Percentiles rank a stretch among this genome's conserved stretches.
These are phyloP conservation scores for Campylomormyrus numenius DNA, from an alignment of 2,113 vertebrate genomes.

Conservation along the genomic window DNA sequence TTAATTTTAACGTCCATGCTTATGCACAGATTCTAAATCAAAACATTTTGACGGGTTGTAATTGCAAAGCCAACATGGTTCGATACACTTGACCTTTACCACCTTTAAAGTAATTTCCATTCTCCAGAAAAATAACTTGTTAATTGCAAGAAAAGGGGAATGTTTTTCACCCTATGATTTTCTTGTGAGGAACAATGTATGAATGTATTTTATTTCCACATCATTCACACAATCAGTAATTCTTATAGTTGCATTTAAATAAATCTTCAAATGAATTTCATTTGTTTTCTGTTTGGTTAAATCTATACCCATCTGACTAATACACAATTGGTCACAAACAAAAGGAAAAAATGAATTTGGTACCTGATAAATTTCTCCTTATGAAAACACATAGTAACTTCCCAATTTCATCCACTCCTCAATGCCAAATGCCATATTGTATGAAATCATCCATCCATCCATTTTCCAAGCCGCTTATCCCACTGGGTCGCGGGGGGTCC, in stretches of 20 bases:
- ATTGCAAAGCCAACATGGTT: constrained; percentile 64
- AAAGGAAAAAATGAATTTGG: neutral
- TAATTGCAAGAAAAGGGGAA: constrained; percentile 67
- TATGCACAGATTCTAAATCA: constrained; percentile 49
- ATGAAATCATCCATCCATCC: neutral
- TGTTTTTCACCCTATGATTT: constrained; percentile 46
- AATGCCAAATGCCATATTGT: neutral
- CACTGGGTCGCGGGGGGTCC: too few relatives aligned
- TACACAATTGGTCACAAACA: neutral
- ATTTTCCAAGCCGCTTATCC: too few relatives aligned
- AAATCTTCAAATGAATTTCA: neutral
- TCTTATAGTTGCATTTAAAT: constrained; percentile 1
- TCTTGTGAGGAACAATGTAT: constrained; percentile 54
- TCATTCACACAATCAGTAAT: constrained; percentile 60
- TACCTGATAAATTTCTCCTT: neutral
- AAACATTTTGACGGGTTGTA: constrained; percentile 54
- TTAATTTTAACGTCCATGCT: constrained; percentile 55
- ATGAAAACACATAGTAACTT: neutral
- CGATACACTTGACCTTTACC: constrained; percentile 66
- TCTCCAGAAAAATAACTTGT: constrained; percentile 62
- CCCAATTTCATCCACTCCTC: neutral
- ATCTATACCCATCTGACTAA: constrained; percentile 36
- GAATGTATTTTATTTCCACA: constrained; percentile 65
- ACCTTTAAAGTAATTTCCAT: constrained; percentile 70
- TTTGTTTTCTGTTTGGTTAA: constrained; percentile 39